Evolutionary conservation across 2,797 vertebrate genomes (phyloP).

Genomic region (Tauraco hartlaubi): DNA sequence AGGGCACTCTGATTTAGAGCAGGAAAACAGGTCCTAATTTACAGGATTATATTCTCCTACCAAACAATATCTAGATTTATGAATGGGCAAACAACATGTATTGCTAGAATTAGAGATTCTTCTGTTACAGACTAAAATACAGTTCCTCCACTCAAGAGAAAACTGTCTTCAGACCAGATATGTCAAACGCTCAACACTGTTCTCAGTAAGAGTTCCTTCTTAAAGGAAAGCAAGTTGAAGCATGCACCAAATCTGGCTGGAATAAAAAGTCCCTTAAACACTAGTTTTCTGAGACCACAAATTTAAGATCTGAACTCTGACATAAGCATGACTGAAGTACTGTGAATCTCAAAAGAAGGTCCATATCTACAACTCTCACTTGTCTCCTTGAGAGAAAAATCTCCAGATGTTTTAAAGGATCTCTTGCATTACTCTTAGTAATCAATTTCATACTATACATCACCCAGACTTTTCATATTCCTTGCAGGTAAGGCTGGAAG

Average conservation of each 20-base stretch:
- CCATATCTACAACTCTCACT: neutral
- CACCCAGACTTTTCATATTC: neutral
- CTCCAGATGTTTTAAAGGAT: constrained; percentile 15
- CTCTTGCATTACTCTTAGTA: neutral
- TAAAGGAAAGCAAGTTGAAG: neutral
- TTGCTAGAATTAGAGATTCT: neutral
- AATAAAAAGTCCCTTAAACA: neutral
- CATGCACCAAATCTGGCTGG: neutral
- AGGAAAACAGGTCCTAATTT: neutral
- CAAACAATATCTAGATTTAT: neutral
- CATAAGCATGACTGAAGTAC: neutral
- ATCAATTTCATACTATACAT: neutral
- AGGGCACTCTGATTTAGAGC: neutral
- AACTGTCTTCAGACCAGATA: neutral
- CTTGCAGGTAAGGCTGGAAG: neutral
- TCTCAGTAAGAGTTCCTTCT: neutral
- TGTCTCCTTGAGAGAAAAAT: neutral
- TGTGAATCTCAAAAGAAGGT: neutral
- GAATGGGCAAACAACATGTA: neutral
- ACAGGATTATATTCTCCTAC: neutral
- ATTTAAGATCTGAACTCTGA: neutral
- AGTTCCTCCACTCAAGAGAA: neutral
- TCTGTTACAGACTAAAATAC: neutral
- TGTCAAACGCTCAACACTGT: neutral
- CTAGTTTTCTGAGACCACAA: neutral